These are phyloP conservation scores for Subanguina moxae DNA, from an alignment of 1,140 invertebrate species.

Conservation along the genomic window DNA sequence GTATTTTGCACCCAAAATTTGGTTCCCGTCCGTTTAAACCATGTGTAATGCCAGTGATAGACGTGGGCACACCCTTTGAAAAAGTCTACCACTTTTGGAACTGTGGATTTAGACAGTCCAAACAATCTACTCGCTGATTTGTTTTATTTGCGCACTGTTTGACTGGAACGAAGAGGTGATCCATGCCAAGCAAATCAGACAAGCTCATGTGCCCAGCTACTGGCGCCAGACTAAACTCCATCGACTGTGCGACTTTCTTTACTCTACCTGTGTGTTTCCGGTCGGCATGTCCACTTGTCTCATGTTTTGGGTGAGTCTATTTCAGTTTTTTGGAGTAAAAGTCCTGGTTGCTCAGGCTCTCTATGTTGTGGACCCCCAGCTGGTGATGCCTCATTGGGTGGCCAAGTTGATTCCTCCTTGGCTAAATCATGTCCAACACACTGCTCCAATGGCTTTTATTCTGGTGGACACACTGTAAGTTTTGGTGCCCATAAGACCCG, in stretches of 20 bases:
- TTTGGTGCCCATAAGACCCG: too few relatives aligned
- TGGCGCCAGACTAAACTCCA: slow-evolving; percentile 49
- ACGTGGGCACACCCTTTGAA: too few relatives aligned
- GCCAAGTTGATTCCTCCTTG: slow-evolving; percentile 36
- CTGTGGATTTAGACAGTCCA: slow-evolving; percentile 72
- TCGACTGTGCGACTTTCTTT: slow-evolving; percentile 50
- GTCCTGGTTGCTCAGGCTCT: slow-evolving; percentile 36
- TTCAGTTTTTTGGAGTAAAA: background rate
- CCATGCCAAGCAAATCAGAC: slow-evolving; percentile 18
- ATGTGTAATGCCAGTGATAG: too few relatives aligned
- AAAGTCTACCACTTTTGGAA: too few relatives aligned
- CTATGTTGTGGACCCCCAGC: slow-evolving; percentile 36
- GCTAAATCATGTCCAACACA: slow-evolving; percentile 55
- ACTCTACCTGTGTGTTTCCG: slow-evolving; percentile 46
- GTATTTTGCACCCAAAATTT: background rate
- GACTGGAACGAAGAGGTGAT: slow-evolving; percentile 45
- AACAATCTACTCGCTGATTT: slow-evolving; percentile 49
- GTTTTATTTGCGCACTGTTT: slow-evolving; percentile 48
- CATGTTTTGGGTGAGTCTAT: slow-evolving; percentile 14
- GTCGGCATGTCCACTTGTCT: slow-evolving; percentile 42
- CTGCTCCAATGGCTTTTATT: slow-evolving; percentile 59
- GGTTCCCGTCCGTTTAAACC: slow-evolving; percentile 36
- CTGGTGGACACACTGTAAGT: slow-evolving; percentile 57
- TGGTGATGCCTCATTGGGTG: slow-evolving; percentile 46
- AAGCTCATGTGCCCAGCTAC: slow-evolving; percentile 41